Evolutionary conservation across 2,113 vertebrate species (phyloP), one percentile per base, ranked within the genome.

Genomic region (Balaenoptera acutorostrata): DNA sequence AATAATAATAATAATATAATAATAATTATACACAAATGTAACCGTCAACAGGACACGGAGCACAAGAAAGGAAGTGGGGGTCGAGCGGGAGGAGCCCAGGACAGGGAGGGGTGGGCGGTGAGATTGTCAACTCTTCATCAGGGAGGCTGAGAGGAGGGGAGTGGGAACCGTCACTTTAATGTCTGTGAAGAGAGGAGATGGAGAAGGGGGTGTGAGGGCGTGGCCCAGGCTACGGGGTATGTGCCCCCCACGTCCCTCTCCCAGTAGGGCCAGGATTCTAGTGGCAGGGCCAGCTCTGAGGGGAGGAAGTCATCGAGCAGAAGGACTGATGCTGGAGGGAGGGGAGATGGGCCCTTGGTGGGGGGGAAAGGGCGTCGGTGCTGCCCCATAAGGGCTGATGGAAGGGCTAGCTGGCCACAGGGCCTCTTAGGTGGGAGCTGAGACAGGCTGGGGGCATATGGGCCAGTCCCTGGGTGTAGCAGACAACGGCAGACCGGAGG

Each of bases 21-120:
- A 97, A 98, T 98, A 98, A 98, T 98, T 98, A 98, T 98, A 98
- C 98, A 98, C 98, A 98, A 98, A 98, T 96, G 98, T 98, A 98
- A 97, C 97, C 96, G 61, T 98, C 97, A 97, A 98, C 95, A 97
- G 96, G 97, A 97, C 97, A 98, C 4, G 81, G 95, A 97, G 97
- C 96, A 98, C 97, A 85, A 97, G 96, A 93, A 93, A 96, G 97
- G 96, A 95, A 95, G 91, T 93, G 88, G 97, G 97, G 97, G 77
- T 96, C 96, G 94, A 98, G 98, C 94, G 52, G 96, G 90, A 39
- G 6, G 97, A 97, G 97, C 96, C 97, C 95, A 55, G 90, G 98
- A 83, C 85, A 13, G 92, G 97, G 96, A 84, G 90, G 96, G 97
- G 93, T 71, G 94, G 97, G 97, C 95, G 96, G 98, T 96, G 98